Evolutionary conservation across 2,797 vertebrate genomes (phyloP).

Genomic region (Sparidentex hasta): DNA sequence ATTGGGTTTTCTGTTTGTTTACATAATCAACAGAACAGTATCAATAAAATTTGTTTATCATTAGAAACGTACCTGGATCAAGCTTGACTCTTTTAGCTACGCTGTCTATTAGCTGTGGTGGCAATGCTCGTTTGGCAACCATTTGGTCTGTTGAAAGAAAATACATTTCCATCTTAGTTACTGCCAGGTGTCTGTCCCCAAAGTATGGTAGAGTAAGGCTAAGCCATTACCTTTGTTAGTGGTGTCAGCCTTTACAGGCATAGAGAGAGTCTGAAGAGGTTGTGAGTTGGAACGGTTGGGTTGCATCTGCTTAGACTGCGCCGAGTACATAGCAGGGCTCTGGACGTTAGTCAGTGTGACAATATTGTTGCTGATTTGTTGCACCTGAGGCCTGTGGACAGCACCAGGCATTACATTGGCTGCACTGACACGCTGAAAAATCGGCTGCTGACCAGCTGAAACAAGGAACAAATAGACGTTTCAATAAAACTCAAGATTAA

Average conservation of each 20-base stretch:
- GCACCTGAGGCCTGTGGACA: constrained; percentile 78
- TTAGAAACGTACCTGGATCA: constrained; percentile 73
- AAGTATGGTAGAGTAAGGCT: neutral
- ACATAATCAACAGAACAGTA: neutral
- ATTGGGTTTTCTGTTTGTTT: neutral
- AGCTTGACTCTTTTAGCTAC: constrained; percentile 83
- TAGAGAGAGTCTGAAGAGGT: constrained; percentile 54
- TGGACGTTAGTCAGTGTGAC: constrained; percentile 79
- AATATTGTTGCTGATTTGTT: constrained; percentile 80
- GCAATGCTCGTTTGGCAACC: constrained; percentile 77
- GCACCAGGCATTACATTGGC: constrained; percentile 64
- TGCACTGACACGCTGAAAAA: constrained; percentile 70
- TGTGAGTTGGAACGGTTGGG: constrained; percentile 44
- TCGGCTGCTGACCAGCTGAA: constrained; percentile 73
- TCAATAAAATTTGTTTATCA: neutral
- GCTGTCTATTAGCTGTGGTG: constrained; percentile 74
- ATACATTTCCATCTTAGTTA: constrained; percentile 11
- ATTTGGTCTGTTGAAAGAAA: constrained; percentile 71
- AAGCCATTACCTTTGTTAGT: constrained; percentile 34
- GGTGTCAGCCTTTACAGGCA: constrained; percentile 40
- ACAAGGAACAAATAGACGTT: constrained; percentile 22
- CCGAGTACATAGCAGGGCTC: constrained; percentile 67
- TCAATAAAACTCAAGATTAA: neutral
- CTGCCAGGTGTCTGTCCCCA: neutral
- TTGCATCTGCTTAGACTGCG: constrained; percentile 52